These are phyloP conservation scores for Holacanthella duospinosa DNA, from an alignment of 2,888 invertebrate species.

Conservation along the genomic window DNA sequence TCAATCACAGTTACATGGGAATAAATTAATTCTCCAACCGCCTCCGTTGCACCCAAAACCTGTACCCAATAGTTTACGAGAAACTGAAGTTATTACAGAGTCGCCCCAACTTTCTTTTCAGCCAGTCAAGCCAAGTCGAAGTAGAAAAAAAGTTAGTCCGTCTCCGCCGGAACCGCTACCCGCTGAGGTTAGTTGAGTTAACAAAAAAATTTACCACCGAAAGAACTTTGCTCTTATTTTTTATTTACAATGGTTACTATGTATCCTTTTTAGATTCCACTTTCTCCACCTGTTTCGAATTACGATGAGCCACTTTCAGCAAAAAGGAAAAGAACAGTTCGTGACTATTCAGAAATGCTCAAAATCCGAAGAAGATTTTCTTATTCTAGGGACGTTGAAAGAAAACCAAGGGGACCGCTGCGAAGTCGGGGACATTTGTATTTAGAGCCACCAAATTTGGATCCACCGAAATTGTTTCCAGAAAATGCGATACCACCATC, in stretches of 20 bases:
- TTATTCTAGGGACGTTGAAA: background rate
- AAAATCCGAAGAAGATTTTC: slow-evolving; percentile 10
- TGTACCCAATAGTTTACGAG: background rate
- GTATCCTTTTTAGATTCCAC: slow-evolving; percentile 1
- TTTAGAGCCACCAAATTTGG: background rate
- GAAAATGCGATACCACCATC: background rate
- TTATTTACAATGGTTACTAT: too few species aligned
- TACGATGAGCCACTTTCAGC: background rate
- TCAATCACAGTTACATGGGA: background rate
- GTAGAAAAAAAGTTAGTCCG: too few species aligned
- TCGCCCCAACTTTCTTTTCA: too few species aligned
- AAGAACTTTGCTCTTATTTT: too few species aligned
- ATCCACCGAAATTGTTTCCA: background rate
- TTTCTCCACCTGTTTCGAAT: background rate
- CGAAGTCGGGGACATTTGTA: background rate
- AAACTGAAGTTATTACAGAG: too few species aligned
- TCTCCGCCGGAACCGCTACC: too few species aligned
- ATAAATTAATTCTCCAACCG: too few species aligned
- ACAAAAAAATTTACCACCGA: too few species aligned
- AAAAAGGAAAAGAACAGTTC: slow-evolving; percentile 26
- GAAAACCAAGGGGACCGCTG: background rate
- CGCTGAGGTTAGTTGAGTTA: too few species aligned
- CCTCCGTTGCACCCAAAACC: background rate
- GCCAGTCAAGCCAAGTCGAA: too few species aligned
- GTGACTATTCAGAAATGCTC: slow-evolving; percentile 25